Evolutionary conservation across 2,888 invertebrate genomes (phyloP), one percentile per base, ranked within the genome.

Genomic region (Lepidochrysops patricia): DNA sequence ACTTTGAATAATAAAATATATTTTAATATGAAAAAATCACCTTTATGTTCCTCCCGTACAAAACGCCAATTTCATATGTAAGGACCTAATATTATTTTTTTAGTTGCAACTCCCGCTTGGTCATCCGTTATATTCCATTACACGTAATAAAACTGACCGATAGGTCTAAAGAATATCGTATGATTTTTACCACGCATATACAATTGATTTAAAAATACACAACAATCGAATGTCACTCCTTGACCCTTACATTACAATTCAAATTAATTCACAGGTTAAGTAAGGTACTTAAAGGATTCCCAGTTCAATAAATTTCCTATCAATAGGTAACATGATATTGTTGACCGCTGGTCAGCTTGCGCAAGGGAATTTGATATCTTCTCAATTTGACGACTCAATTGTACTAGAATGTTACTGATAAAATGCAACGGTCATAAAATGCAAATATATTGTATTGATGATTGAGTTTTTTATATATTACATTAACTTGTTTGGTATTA

Each of bases 271-370:
- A 54, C 54, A 54, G 12, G 23, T 13, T n/a, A 29, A n/a, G 19
- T 19, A 29, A 19, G 26, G 9, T 54, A 29, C 15, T 15, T 15
- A 19, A 19, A 6, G 1, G 75, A 69, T 60, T 68, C 64, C 63
- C 62, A 65, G 67, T 65, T 72, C 81, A 69, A 82, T 84, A 84
- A 80, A 82, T 83, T 83, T 80, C 79, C 75, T 82, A 82, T 80
- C 76, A 72, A 65, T 70, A 70, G 67, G 84, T 81, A 83, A 87
- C 74, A 72, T 72, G 85, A 87, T 82, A 84, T 74, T 72, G 72
- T 68, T 83, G 85, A 87, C 85, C 86, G 77, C 77, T 82, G 87
- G 83, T 84, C 87, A 86, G 65, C 84, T 84, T 84, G 84, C 9
- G 19, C 43, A 19, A 23, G 19, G 43, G 9, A 43, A 43, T 43